These are phyloP conservation scores for Lithophane socia DNA, from an alignment of 2,888 invertebrate species.

Conservation along the genomic window DNA sequence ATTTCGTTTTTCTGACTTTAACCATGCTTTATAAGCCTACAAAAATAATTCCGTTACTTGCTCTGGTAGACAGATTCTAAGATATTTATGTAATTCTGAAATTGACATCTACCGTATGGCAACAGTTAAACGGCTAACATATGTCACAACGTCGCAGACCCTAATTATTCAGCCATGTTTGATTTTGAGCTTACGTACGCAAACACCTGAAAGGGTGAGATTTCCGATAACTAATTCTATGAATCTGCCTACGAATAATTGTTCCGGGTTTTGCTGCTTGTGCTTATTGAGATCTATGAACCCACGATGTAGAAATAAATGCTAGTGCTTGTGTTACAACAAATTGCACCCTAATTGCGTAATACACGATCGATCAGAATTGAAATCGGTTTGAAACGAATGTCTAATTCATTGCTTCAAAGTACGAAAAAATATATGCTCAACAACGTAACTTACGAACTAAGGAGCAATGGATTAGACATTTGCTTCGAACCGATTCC, in stretches of 20 bases:
- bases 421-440: no score
- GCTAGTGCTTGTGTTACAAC: no score
- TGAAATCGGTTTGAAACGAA: no score
- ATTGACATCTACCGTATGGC: neutral
- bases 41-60: neutral
- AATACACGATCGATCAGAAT: no score
- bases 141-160: constrained; percentile 34
- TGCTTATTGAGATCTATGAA: neutral
- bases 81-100: constrained; percentile 9
- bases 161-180: constrained; percentile 57
- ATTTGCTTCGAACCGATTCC: no score
- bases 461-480: no score
- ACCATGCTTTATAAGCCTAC: neutral
- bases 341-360: no score
- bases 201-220: constrained; percentile 25
- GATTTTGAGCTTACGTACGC: constrained; percentile 35
- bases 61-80: neutral
- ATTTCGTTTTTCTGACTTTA: neutral
- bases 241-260: neutral
- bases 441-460: no score
- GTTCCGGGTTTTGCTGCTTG: neutral
- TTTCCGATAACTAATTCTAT: constrained; percentile 15
- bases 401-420: no score
- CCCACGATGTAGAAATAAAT: no score
- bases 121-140: constrained; percentile 18